phyloP scores from a whole-genome alignment of 37 sponge, comb jelly and placozoan species.

The Mnemiopsis leidyi region DNA sequence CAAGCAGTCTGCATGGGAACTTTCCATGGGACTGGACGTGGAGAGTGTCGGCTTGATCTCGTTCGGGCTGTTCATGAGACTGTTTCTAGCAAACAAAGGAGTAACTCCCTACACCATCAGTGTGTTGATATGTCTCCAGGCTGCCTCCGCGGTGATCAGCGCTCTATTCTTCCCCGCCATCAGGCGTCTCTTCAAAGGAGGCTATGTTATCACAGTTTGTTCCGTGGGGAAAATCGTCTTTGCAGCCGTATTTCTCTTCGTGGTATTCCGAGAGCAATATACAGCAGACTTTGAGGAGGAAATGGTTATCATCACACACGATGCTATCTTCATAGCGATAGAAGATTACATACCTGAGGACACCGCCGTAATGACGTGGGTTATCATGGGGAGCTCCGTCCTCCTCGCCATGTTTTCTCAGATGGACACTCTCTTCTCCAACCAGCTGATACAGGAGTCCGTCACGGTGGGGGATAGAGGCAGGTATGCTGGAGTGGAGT shows the following conservation, averaged over 20 bases:
- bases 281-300: background rate
- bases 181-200: background rate
- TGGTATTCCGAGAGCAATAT: background rate
- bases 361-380: background rate
- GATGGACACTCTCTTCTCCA: conserved; percentile 11
- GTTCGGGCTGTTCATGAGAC: conserved; percentile 21
- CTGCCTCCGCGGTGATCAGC: background rate
- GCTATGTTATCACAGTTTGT: background rate
- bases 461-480: background rate
- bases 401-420: conserved; percentile 18
- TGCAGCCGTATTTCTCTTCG: background rate
- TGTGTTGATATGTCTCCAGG: background rate
- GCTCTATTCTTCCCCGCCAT: conserved; percentile 35
- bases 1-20: background rate
- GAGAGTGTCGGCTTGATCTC: conserved; percentile 32
- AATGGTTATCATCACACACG: conserved; percentile 15
- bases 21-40: conserved; percentile 13
- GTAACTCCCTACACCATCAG: conserved; percentile 31
- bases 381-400: background rate
- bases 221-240: conserved; percentile 1
- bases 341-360: background rate
- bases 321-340: conserved; percentile 1
- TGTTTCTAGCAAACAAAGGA: conserved; percentile 29
- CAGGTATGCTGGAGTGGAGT: background rate
- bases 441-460: conserved; percentile 31